Conservation (phyloP, 1,140 invertebrate genomes). For the Eurosta solidaginis region DNA sequence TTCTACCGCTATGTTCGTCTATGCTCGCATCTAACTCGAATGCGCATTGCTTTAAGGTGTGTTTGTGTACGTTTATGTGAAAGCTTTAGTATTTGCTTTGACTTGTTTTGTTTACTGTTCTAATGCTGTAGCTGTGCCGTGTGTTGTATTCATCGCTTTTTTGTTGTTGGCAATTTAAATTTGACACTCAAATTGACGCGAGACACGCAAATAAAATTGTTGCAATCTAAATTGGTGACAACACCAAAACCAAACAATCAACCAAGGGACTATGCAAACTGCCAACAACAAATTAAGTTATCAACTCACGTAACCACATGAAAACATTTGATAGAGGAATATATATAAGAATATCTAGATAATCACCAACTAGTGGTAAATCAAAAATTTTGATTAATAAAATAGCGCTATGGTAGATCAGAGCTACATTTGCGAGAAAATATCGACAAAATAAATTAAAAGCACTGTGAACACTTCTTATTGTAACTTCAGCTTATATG, state of each 20-base stretch:
- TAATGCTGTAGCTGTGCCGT: not conserved
- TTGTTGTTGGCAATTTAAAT: constrained; percentile 33
- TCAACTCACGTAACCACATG: not conserved
- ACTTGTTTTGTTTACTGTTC: constrained; percentile 11
- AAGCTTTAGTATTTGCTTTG: not conserved
- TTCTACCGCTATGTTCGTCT: not conserved
- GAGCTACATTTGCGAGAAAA: not conserved
- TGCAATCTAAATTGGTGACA: constrained; percentile 30
- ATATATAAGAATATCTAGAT: not conserved
- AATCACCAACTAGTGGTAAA: not conserved
- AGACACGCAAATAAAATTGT: constrained; percentile 32
- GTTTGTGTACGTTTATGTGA: not conserved
- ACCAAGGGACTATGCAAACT: not conserved
- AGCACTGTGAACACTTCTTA: too few species aligned
- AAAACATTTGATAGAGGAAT: not conserved
- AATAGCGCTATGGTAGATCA: not conserved
- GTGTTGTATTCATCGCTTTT: constrained; percentile 14
- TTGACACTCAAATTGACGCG: constrained; percentile 33
- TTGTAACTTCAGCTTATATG: too few species aligned
- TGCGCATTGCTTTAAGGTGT: not conserved
- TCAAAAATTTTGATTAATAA: not conserved
- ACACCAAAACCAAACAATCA: constrained; percentile 13
- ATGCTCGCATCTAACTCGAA: constrained; percentile 1
- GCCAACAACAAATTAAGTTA: not conserved
- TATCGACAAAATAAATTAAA: too few species aligned